Evolutionary conservation across 2,888 invertebrate species (phyloP), one percentile per base, ranked within the genome.

Genomic region (Neoaliturus tenellus): DNA sequence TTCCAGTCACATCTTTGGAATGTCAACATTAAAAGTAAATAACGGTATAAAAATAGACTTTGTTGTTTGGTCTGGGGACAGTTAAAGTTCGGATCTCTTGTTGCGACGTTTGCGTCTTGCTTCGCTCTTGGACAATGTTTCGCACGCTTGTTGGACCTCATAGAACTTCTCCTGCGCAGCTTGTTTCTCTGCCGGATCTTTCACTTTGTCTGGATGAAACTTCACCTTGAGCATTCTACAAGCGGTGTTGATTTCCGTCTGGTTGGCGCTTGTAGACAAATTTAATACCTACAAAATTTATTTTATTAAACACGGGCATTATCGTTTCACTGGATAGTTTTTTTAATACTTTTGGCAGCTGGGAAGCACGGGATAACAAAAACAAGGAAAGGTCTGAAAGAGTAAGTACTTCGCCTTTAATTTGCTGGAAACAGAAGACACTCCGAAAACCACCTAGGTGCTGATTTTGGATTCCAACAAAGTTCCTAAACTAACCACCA

Each of bases 111-210:
- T 93, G 78, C 97, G 92, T 86, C 95, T 94, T 81, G 94, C 93
- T 89, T 97, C 97, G 87, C 96, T 96, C 87, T 95, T 96, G 10
- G 97, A 97, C 0, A 98, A 91, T 62, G 96, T 95, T 89, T 97
- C 98, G 89, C 98, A 98, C 0, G 98, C 98, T 89, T 97, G 95
- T 88, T 98, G 98, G 85, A 98, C 96, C 88, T 98, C 97, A 93
- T 98, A 96, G 90, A 98, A 98, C 81, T 93, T 94, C 87, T 96
- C 95, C 89, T 98, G 96, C 0, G 97, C 98, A 0, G 91, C 92
- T 2, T 92, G 91, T 58, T 96, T 93, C 83, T 93, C 93, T 2
- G 92, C 93, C 0, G 92, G 92, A 85, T 97, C 96, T 89, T 96
- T 96, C 5, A 96, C 95, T 90, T 97, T 97, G 89, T 99, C 98